Conservation (phyloP, 2,888 invertebrate species). For the Leptinotarsa rubiginosa region DNA sequence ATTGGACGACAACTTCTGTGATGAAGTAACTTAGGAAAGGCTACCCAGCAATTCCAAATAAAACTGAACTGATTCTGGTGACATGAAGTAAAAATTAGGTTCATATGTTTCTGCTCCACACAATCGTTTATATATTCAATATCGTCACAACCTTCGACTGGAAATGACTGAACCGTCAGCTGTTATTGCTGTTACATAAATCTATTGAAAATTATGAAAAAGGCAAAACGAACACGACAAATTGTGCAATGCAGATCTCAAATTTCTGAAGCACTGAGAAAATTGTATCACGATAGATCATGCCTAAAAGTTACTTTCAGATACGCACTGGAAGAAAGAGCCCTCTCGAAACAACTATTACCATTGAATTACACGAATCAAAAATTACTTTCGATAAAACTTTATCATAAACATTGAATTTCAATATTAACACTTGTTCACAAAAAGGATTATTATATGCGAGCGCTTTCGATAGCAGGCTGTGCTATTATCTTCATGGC, state of each 20-base stretch:
- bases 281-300: neutral
- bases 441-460: too few relatives aligned
- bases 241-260: slow-evolving; percentile 19
- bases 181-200: slow-evolving; percentile 1
- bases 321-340: too few relatives aligned
- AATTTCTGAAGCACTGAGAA: neutral
- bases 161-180: neutral
- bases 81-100: neutral
- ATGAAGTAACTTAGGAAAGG: too few relatives aligned
- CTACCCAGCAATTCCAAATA: neutral
- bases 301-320: too few relatives aligned
- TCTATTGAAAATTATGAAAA: slow-evolving; percentile 2
- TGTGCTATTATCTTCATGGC: too few relatives aligned
- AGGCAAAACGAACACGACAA: slow-evolving; percentile 13
- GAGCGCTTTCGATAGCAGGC: too few relatives aligned
- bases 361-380: too few relatives aligned
- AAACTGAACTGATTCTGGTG: neutral
- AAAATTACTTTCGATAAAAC: too few relatives aligned
- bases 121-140: neutral
- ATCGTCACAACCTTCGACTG: neutral
- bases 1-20: too few relatives aligned
- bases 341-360: too few relatives aligned
- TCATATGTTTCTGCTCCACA: neutral
- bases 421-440: too few relatives aligned
- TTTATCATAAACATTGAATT: too few relatives aligned